phyloP scores from a whole-genome alignment of 2,888 invertebrate genomes.

The Zele albiditarsus region DNA sequence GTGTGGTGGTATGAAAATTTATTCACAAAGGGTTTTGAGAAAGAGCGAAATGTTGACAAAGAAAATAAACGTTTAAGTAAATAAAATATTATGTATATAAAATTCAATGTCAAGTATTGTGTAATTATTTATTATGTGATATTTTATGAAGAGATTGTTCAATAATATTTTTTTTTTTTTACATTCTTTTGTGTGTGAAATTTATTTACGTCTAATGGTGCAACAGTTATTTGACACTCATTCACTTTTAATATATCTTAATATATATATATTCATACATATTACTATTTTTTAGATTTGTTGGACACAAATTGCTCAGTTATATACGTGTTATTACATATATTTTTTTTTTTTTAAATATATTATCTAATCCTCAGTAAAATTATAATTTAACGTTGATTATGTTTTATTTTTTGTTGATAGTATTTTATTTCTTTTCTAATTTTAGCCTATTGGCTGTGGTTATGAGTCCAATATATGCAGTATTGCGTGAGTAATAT shows the following conservation, averaged over 20 bases:
- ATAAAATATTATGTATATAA: too few relatives aligned
- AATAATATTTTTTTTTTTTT: neutral
- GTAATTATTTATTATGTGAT: too few relatives aligned
- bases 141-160: neutral
- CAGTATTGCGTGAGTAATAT: conserved; percentile 35
- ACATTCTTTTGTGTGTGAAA: too few relatives aligned
- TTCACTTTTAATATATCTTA: neutral
- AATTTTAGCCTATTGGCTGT: conserved; percentile 26
- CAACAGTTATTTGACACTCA: neutral
- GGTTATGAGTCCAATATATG: conserved; percentile 20
- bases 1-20: neutral
- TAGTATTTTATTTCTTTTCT: conserved; percentile 17
- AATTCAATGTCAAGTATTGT: too few relatives aligned
- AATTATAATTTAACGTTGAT: neutral
- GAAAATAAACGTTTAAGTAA: too few relatives aligned
- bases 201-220: neutral
- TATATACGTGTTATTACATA: conserved; percentile 8
- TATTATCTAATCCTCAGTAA: neutral
- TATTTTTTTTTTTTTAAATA: neutral
- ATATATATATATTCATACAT: neutral
- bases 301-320: neutral
- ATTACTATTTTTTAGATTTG: conserved; percentile 1
- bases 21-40: too few relatives aligned
- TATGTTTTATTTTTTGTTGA: conserved; percentile 17
- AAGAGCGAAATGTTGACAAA: too few relatives aligned